Base-by-base conservation (phyloP, 2,888 invertebrate species). In the Clistopyga incitator region DNA sequence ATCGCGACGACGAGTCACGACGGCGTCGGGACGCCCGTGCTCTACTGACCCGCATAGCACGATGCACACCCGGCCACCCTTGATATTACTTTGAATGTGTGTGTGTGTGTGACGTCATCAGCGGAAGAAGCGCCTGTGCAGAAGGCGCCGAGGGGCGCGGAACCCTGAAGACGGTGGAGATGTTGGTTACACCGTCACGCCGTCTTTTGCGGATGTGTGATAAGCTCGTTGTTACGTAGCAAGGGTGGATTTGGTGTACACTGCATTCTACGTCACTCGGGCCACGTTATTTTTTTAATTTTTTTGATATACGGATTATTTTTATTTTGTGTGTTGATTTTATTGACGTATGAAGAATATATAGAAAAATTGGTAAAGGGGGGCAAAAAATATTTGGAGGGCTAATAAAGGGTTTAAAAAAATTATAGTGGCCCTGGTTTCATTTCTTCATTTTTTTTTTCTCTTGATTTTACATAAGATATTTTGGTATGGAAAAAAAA, bases 1-100 rank as follows among this genome's bases (percentile, higher is more conserved):
- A 64, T 75, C 42, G 15, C 45, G 59, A 23, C 38, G 70, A 65
- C 13, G 75, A 84, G 84, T 71, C 81, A 67, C 81, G 78, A 74
- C 71, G 81, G 78, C 84, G 81, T 81, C 81, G 81, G 34, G 78
- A 81, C 87, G 88, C 86, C 87, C 83, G 86, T 90, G 92, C 87
- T 90, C 92, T 87, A 92, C 91, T 92, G 86, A 92, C 91, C 92
- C 88, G 88, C 87, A 91, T 90, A 87, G 82, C 85, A 85, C 86
- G 45, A 52, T 70, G 74, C 83, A 79, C 65, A 74, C 68, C 79
- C 64, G 71, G 82, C 86, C 78, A 77, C 82, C 84, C 80, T 77
- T 64, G 74, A 61, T 82, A 78, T 83, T 83, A 75, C 70, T 84
- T 84, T 78, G 78, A 47, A 20, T 34, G 8, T 6, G 59, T 29